Percentiles rank a stretch among this genome's conserved stretches.
Evolutionary conservation across 2,888 invertebrate species (phyloP).

Genomic region (Cecidostiba fungosa): DNA sequence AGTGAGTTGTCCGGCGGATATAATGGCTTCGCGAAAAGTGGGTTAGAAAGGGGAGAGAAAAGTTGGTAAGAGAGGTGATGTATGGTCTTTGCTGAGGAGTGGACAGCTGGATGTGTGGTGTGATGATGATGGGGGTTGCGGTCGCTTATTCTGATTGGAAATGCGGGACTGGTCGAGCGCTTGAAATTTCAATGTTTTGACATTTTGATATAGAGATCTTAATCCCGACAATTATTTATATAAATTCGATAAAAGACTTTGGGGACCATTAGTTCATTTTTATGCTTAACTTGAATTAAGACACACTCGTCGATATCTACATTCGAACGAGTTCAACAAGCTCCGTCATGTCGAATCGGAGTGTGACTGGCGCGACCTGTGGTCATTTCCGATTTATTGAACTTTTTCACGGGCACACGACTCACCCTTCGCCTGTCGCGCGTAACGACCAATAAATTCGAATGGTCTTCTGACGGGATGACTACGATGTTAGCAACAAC

Average conservation of each 20-base stretch:
- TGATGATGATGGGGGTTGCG: too few relatives aligned
- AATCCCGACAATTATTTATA: too few relatives aligned
- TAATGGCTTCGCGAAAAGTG: constrained; percentile 2
- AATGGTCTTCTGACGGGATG: constrained; percentile 31
- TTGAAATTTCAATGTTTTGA: background rate
- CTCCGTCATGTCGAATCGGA: background rate
- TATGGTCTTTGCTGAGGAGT: background rate
- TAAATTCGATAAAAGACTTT: too few relatives aligned
- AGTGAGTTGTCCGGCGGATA: background rate
- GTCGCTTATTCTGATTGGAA: background rate
- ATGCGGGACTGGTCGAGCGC: background rate
- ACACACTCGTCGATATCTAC: too few relatives aligned
- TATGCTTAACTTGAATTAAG: too few relatives aligned
- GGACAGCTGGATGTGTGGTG: background rate
- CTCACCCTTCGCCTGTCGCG: background rate
- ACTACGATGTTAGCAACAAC: constrained; percentile 3
- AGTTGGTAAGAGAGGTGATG: background rate
- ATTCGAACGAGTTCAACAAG: background rate
- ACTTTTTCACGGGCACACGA: constrained; percentile 5
- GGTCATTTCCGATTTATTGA: constrained; percentile 35
- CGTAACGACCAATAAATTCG: constrained; percentile 57
- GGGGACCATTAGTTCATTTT: too few relatives aligned
- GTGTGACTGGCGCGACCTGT: background rate
- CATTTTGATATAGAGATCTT: too few relatives aligned
- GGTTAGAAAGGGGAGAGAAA: background rate